These are phyloP conservation scores for Molanna angustata DNA, from an alignment of 2,888 invertebrate genomes.

Conservation along the genomic window DNA sequence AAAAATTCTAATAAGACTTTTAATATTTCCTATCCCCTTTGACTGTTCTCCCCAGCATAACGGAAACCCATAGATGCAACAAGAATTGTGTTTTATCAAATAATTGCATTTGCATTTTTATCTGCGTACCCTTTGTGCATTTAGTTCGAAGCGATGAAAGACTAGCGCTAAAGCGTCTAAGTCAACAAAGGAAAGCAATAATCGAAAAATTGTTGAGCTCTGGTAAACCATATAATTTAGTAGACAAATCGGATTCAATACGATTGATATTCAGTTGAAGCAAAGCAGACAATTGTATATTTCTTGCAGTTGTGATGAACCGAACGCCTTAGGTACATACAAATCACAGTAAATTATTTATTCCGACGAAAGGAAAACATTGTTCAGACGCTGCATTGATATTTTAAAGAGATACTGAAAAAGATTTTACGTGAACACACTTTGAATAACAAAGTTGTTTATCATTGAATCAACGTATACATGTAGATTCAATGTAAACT, in stretches of 20 bases:
- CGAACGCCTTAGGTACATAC: too few species aligned
- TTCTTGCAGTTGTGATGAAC: too few species aligned
- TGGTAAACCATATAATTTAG: background rate
- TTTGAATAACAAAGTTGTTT: too few species aligned
- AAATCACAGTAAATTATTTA: too few species aligned
- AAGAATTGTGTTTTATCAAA: constrained; percentile 30
- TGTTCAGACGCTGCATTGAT: too few species aligned
- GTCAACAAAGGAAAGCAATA: background rate
- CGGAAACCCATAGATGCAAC: constrained; percentile 22
- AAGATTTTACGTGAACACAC: too few species aligned
- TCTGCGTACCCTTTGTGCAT: constrained; percentile 20
- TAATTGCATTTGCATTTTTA: constrained; percentile 34
- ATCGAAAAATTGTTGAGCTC: background rate
- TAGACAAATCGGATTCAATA: background rate
- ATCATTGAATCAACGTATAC: too few species aligned
- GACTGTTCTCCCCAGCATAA: constrained; percentile 16
- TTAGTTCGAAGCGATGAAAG: constrained; percentile 6
- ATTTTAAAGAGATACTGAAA: too few species aligned
- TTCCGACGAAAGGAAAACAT: too few species aligned
- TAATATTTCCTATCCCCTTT: constrained; percentile 28
- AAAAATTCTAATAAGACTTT: constrained; percentile 33
- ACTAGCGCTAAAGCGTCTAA: background rate
- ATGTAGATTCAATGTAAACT: too few species aligned
- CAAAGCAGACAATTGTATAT: too few species aligned
- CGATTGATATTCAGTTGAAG: too few species aligned